Evolutionary conservation across 1,140 invertebrate species (phyloP).

Genomic region (Drosophila micromelanica): DNA sequence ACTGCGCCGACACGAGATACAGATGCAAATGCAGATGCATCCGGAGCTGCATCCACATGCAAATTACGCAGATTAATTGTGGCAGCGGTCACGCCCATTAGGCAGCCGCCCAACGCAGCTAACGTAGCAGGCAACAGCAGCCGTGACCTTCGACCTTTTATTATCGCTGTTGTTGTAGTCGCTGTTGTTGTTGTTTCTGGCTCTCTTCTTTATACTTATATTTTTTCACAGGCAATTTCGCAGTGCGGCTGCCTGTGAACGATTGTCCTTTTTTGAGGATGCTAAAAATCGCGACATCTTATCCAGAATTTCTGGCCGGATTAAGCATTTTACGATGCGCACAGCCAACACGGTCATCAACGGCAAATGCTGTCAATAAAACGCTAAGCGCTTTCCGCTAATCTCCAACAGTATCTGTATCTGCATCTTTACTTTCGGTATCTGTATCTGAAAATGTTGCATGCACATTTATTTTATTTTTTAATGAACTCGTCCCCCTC

Average conservation of each 20-base stretch:
- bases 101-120: background rate
- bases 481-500: slow-evolving; percentile 38
- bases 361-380: slow-evolving; percentile 60
- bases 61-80: slow-evolving; percentile 71
- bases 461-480: slow-evolving; percentile 2
- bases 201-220: slow-evolving; percentile 34
- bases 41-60: slow-evolving; percentile 52
- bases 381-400: slow-evolving; percentile 73
- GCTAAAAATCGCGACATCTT: slow-evolving; percentile 67
- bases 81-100: slow-evolving; percentile 63
- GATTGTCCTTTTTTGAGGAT: slow-evolving; percentile 65
- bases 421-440: background rate
- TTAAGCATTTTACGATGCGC: slow-evolving; percentile 58
- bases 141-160: slow-evolving; percentile 60
- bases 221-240: slow-evolving; percentile 70
- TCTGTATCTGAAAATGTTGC: background rate
- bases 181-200: slow-evolving; percentile 10
- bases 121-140: slow-evolving; percentile 17
- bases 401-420: slow-evolving; percentile 32
- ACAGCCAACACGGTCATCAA: too few relatives aligned
- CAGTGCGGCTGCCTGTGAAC: slow-evolving; percentile 13
- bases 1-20: slow-evolving; percentile 14
- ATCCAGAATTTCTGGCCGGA: slow-evolving; percentile 64
- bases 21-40: background rate
- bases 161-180: background rate